Percentiles rank a stretch among this genome's conserved stretches.
These are phyloP conservation scores for Erebia palarica DNA, from an alignment of 2,888 invertebrate genomes.

Conservation along the genomic window DNA sequence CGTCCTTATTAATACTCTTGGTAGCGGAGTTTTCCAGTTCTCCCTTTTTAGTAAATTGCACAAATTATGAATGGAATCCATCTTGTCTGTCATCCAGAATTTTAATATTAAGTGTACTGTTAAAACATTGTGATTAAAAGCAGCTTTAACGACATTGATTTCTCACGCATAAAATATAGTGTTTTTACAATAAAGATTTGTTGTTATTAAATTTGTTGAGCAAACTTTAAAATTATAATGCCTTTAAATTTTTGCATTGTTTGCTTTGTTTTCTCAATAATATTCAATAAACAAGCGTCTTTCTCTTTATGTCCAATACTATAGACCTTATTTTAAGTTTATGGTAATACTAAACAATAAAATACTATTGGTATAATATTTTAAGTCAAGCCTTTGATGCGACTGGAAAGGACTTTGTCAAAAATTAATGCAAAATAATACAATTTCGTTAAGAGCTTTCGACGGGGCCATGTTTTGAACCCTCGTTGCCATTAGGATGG, in stretches of 20 bases:
- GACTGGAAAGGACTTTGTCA: slow-evolving; percentile 66
- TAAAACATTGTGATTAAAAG: background rate
- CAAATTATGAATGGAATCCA: slow-evolving; percentile 29
- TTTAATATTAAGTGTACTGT: slow-evolving; percentile 2
- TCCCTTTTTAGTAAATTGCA: slow-evolving; percentile 30
- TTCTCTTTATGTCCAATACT: slow-evolving; percentile 14
- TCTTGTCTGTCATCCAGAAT: slow-evolving; percentile 18
- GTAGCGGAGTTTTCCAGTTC: slow-evolving; percentile 30
- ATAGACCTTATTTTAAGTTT: slow-evolving; percentile 6
- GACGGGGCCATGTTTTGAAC: slow-evolving; percentile 66
- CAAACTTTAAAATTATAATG: background rate
- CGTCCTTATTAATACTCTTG: slow-evolving; percentile 40
- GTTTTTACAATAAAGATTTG: background rate
- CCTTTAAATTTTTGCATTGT: background rate
- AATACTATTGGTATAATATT: slow-evolving; percentile 21
- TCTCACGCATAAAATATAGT: background rate
- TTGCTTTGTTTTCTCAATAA: background rate
- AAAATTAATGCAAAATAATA: slow-evolving; percentile 81
- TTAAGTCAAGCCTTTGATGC: slow-evolving; percentile 44
- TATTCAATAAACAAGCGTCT: background rate
- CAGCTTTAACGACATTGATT: background rate
- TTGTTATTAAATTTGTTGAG: background rate
- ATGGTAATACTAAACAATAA: slow-evolving; percentile 12
- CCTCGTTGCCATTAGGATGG: slow-evolving; percentile 60
- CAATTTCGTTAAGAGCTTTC: slow-evolving; percentile 75